These are phyloP conservation scores for Pteruthius melanotis DNA, from an alignment of 2,113 vertebrate genomes.

Conservation along the genomic window DNA sequence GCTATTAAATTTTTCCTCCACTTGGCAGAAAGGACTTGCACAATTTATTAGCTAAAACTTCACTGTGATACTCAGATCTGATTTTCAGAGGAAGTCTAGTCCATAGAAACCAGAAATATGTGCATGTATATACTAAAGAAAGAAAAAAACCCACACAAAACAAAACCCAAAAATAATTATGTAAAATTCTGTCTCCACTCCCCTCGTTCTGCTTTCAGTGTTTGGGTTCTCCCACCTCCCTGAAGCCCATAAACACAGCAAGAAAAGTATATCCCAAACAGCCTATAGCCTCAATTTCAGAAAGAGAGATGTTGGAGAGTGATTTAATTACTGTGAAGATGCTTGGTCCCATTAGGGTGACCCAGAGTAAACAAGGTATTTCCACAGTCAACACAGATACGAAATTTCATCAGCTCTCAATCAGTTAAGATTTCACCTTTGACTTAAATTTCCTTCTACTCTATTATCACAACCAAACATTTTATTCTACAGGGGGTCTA, in stretches of 20 bases:
- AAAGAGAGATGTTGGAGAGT: neutral
- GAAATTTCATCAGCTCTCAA: conserved; percentile 15
- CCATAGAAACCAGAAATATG: rapidly evolving
- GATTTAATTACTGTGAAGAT: neutral
- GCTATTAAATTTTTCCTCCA: neutral
- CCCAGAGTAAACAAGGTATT: neutral
- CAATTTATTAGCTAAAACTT: neutral
- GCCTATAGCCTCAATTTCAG: neutral
- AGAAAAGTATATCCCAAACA: neutral
- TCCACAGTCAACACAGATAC: neutral
- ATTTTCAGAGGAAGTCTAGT: neutral
- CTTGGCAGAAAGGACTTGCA: neutral
- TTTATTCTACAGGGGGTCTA: conserved; percentile 2
- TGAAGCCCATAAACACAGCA: neutral
- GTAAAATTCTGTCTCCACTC: neutral
- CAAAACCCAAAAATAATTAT: neutral
- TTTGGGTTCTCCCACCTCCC: neutral
- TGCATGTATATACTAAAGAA: rapidly evolving
- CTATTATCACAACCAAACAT: neutral
- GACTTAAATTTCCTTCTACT: neutral
- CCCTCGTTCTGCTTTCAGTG: neutral
- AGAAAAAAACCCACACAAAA: neutral
- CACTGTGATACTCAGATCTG: neutral
- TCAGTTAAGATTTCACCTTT: conserved; percentile 24
- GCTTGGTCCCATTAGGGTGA: neutral